phyloP scores from a whole-genome alignment of 2,888 invertebrate genomes.

The Tipula lateralis region DNA sequence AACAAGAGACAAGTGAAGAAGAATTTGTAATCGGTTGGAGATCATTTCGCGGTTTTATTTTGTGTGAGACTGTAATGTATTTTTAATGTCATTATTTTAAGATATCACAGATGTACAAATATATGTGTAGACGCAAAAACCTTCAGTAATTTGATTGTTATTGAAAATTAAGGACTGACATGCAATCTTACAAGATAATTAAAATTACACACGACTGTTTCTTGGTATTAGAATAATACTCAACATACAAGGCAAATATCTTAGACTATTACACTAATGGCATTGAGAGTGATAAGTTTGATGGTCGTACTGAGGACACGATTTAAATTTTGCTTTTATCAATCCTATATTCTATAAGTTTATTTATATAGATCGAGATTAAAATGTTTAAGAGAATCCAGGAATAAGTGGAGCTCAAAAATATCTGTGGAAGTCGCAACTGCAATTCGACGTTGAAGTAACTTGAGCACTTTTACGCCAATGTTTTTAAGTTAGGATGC shows the following conservation, averaged over 20 bases:
- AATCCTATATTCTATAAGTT: too few species aligned
- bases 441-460: too few species aligned
- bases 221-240: neutral
- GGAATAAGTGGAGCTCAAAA: too few species aligned
- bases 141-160: neutral
- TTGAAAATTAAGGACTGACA: neutral
- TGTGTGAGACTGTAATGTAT: neutral
- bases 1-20: neutral
- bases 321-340: too few species aligned
- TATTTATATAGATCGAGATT: too few species aligned
- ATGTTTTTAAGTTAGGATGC: too few species aligned
- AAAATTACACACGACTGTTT: neutral
- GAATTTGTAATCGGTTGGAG: neutral
- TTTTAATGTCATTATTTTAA: constrained; percentile 6
- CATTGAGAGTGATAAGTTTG: too few species aligned
- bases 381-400: too few species aligned
- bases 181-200: neutral
- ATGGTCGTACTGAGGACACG: too few species aligned
- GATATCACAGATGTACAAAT: neutral
- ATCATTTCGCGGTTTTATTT: neutral
- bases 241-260: neutral
- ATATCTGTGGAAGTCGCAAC: too few species aligned
- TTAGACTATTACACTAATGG: too few species aligned
- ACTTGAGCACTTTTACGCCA: too few species aligned
- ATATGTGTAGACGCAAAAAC: neutral